phyloP scores from a whole-genome alignment of 2,113 vertebrate genomes.

The Oreochromis niloticus region DNA sequence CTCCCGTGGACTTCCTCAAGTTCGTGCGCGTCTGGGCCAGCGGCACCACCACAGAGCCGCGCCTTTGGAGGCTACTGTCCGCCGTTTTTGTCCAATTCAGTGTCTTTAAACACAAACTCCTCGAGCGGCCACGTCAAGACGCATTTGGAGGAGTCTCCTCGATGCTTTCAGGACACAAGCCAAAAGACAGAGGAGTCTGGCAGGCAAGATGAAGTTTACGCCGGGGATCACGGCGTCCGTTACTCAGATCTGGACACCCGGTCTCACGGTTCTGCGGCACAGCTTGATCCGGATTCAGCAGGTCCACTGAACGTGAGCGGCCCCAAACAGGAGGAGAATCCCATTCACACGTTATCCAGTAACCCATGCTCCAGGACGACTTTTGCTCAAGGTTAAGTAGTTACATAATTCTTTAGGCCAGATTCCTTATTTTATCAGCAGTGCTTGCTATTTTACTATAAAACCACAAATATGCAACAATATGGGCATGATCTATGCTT shows the following conservation, averaged over 20 bases:
- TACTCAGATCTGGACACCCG: slow-evolving; percentile 75
- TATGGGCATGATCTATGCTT: not conserved
- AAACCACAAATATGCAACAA: not conserved
- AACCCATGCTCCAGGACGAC: slow-evolving; percentile 81
- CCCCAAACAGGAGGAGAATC: slow-evolving; percentile 79
- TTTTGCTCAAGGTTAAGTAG: slow-evolving; percentile 82
- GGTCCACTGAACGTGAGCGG: slow-evolving; percentile 71
- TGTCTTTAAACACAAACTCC: slow-evolving; percentile 72
- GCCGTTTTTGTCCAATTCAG: slow-evolving; percentile 80
- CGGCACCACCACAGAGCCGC: slow-evolving; percentile 73
- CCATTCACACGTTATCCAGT: slow-evolving; percentile 75
- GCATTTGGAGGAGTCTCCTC: slow-evolving; percentile 76
- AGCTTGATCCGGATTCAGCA: slow-evolving; percentile 73
- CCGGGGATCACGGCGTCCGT: slow-evolving; percentile 67
- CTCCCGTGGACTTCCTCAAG: slow-evolving; percentile 85
- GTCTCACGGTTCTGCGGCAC: slow-evolving; percentile 68
- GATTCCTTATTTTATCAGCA: not conserved
- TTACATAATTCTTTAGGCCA: not conserved
- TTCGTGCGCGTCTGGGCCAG: slow-evolving; percentile 78
- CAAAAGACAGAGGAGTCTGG: slow-evolving; percentile 75
- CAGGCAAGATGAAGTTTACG: slow-evolving; percentile 69
- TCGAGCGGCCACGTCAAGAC: slow-evolving; percentile 68
- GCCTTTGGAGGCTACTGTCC: slow-evolving; percentile 79
- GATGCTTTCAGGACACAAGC: slow-evolving; percentile 73
- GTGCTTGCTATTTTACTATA: not conserved